Percentiles rank a stretch among this genome's conserved stretches.
Evolutionary conservation across 2,113 vertebrate genomes (phyloP).

Genomic region (Typhlomys cinereus): DNA sequence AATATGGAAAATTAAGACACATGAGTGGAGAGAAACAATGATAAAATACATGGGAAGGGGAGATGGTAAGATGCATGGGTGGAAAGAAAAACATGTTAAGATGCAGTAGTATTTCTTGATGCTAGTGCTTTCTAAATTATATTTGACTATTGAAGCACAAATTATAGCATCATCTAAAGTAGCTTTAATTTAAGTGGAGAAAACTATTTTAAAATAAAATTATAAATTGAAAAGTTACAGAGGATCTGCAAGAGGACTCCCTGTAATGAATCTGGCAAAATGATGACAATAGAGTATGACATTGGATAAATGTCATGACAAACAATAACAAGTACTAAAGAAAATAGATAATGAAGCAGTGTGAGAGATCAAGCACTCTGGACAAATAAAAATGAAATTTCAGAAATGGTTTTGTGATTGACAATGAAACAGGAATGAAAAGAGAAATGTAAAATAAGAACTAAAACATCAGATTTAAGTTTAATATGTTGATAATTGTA

Average conservation of each 20-base stretch:
- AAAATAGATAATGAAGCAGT: background rate
- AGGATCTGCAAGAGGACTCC: background rate
- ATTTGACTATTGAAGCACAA: background rate
- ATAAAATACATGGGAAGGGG: background rate
- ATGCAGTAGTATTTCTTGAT: background rate
- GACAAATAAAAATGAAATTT: background rate
- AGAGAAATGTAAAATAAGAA: background rate
- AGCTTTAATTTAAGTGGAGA: background rate
- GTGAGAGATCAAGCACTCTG: background rate
- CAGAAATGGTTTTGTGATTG: background rate
- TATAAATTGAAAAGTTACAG: background rate
- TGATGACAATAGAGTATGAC: background rate
- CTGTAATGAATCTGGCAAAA: background rate
- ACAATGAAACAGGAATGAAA: background rate
- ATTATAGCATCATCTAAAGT: background rate
- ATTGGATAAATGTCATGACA: background rate
- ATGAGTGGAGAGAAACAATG: too few species aligned
- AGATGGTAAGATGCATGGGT: background rate
- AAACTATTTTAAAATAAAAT: background rate
- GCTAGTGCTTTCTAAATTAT: background rate
- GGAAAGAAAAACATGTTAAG: background rate
- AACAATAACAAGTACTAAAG: background rate
- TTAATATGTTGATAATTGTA: background rate
- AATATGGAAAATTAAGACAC: too few species aligned
- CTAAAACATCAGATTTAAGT: background rate